Conservation (phyloP, 2,888 invertebrate species). For the Clepsis dumicolana region DNA sequence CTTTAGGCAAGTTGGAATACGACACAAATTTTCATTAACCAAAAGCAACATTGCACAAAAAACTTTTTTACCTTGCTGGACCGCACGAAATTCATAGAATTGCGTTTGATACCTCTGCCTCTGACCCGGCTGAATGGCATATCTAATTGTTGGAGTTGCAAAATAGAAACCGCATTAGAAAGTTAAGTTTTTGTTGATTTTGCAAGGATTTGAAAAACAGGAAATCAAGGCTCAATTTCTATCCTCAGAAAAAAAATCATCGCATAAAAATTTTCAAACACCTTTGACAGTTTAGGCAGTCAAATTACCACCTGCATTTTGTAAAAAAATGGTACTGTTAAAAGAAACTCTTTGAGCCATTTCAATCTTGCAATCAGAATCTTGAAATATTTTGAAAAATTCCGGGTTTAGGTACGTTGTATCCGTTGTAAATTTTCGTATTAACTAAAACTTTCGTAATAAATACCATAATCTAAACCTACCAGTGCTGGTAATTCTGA, state of each 20-base stretch:
- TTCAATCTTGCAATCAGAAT: too few relatives aligned
- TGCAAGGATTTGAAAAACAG: not conserved
- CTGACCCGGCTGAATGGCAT: constrained; percentile 12
- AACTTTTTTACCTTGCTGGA: not conserved
- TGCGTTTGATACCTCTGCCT: not conserved
- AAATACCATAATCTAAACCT: not conserved
- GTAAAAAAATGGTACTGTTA: too few relatives aligned
- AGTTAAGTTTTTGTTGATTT: constrained; percentile 14
- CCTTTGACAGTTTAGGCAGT: too few relatives aligned
- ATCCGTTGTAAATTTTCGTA: too few relatives aligned
- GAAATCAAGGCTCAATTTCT: not conserved
- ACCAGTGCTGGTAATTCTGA: not conserved
- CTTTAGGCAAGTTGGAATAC: not conserved
- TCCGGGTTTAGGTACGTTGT: too few relatives aligned
- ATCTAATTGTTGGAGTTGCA: constrained; percentile 1
- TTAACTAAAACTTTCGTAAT: not conserved
- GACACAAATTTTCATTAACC: not conserved
- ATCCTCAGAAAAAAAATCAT: not conserved
- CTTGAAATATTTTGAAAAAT: too few relatives aligned
- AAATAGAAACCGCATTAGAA: constrained; percentile 4
- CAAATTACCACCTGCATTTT: too few relatives aligned
- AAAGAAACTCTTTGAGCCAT: too few relatives aligned
- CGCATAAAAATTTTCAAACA: too few relatives aligned
- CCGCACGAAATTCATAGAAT: not conserved
- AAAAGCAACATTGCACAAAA: not conserved